phyloP scores from a whole-genome alignment of 1,140 invertebrate species.

The Macrobrachium rosenbergii region DNA sequence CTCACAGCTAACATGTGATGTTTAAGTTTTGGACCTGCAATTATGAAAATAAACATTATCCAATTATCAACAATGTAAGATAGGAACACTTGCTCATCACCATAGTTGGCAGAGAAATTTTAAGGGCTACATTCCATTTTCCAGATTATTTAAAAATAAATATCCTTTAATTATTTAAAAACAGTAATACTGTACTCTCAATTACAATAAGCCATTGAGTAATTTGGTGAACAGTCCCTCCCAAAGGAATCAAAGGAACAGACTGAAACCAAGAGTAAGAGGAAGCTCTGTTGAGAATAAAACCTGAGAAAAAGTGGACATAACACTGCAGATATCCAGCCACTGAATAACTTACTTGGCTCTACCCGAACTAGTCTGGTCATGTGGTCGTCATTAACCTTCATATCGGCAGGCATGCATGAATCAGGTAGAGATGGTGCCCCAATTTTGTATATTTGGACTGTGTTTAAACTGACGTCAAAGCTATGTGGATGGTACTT shows the following conservation, averaged over 20 bases:
- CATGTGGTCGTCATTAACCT: slow-evolving; percentile 90
- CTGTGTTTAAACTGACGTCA: slow-evolving; percentile 71
- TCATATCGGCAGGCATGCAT: slow-evolving; percentile 96
- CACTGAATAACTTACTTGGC: slow-evolving; percentile 50
- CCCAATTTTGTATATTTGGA: slow-evolving; percentile 92
- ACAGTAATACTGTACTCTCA: no score
- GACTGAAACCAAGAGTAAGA: no score
- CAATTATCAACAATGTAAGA: not conserved
- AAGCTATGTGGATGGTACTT: slow-evolving; percentile 79
- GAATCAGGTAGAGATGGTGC: slow-evolving; percentile 92
- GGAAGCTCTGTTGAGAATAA: not conserved
- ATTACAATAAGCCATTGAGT: no score
- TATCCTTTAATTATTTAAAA: no score
- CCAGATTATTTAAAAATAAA: no score
- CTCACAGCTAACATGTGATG: slow-evolving; percentile 92
- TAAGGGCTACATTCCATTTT: no score
- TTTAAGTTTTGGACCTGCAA: slow-evolving; percentile 78
- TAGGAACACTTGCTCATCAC: no score
- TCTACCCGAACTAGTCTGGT: slow-evolving; percentile 88
- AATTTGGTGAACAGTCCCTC: no score
- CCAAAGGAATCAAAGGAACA: no score
- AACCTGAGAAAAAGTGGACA: not conserved
- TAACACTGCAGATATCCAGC: not conserved
- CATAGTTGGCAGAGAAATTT: no score
- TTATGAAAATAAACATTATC: slow-evolving; percentile 35